Evolutionary conservation across 2,797 vertebrate species (phyloP).

Genomic region (Neoniphon sammara): DNA sequence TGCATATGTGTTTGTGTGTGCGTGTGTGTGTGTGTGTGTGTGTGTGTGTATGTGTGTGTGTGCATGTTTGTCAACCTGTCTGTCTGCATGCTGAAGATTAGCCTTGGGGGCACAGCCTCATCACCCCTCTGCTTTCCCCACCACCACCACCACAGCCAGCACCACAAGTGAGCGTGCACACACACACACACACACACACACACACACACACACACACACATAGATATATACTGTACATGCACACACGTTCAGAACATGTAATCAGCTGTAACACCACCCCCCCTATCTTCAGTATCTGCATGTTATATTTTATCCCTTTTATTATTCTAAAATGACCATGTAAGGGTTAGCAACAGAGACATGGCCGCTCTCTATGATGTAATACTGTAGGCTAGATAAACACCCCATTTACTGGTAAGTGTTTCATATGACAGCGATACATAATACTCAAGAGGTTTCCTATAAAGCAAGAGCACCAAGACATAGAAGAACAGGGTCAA

Average conservation of each 20-base stretch:
- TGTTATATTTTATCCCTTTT: constrained; percentile 17
- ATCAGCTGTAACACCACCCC: constrained; percentile 54
- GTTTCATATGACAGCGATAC: constrained; percentile 38
- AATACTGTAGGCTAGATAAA: constrained; percentile 35
- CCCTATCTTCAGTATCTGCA: constrained; percentile 16
- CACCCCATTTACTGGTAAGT: constrained; percentile 42
- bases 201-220: constrained; percentile 19
- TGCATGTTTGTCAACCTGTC: constrained; percentile 24
- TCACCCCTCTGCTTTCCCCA: not conserved
- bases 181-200: constrained; percentile 21
- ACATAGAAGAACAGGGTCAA: constrained; percentile 59
- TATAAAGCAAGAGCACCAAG: constrained; percentile 31
- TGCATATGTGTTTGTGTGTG: constrained; percentile 37
- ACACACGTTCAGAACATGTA: constrained; percentile 39
- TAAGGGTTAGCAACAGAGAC: constrained; percentile 22
- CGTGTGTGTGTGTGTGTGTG: constrained; percentile 34
- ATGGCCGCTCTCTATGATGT: constrained; percentile 36
- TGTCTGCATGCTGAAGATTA: constrained; percentile 69
- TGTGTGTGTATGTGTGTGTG: constrained; percentile 40
- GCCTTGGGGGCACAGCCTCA: constrained; percentile 58
- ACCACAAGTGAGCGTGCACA: constrained; percentile 13
- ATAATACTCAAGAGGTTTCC: constrained; percentile 49
- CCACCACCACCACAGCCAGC: not conserved
- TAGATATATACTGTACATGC: no score
- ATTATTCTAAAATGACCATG: constrained; percentile 19